Evolutionary conservation across 2,797 vertebrate species (phyloP), one percentile per base, ranked within the genome.

Genomic region (Microchirus variegatus): DNA sequence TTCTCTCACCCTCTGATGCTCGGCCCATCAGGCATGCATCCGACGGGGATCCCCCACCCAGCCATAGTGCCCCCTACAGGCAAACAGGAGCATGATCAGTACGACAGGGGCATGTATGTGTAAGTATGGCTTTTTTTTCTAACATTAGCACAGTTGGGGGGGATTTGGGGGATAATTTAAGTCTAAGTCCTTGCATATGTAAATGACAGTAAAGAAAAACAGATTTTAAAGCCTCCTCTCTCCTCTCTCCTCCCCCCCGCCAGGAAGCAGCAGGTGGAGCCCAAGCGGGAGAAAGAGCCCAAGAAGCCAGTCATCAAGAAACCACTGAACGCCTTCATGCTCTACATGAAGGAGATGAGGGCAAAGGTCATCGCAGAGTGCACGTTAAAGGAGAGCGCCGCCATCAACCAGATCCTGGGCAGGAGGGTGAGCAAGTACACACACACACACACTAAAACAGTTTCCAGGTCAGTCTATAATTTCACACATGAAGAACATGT

Each of bases 321-420:
- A 78, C 97, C 97, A 12, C 91, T 99, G 81, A 99, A 99, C 0
- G 97, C 97, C 75, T 99, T 99, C 88, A 99, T 99, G 97, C 93
- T 99, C 53, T 99, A 99, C 92, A 99, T 99, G 97, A 99, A 99
- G 93, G 97, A 99, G 90, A 99, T 98, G 97, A 92, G 97, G 81
- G 96, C 97, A 0, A 99, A 98, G 85, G 97, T 99, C 77, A 99
- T 99, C 10, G 97, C 97, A 0, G 97, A 99, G 73, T 99, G 97
- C 89, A 99, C 97, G 41, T 94, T 99, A 91, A 99, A 99, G 82
- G 97, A 99, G 91, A 99, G 97, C 1, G 97, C 97, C 0, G 97
- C 97, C 62, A 99, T 99, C 91, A 99, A 99, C 89, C 97, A 99
- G 94, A 99, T 99, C 75, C 82, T 99, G 77, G 97, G 97, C 7